phyloP scores from a whole-genome alignment of 2,113 vertebrate genomes.

The Pseudorhombus dupliciocellatus region DNA sequence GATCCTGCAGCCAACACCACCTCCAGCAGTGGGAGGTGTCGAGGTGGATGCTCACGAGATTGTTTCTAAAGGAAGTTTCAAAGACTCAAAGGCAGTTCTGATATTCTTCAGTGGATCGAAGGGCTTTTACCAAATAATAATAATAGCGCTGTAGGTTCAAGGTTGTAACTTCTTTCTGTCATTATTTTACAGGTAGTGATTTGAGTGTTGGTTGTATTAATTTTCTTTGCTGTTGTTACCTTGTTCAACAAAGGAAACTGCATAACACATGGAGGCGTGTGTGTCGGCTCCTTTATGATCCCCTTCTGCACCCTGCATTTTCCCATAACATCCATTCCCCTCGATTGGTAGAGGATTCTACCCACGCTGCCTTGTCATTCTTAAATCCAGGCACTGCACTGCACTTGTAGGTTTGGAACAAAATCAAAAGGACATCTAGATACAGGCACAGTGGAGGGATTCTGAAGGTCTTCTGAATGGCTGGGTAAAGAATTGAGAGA shows the following conservation, averaged over 20 bases:
- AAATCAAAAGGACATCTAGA: not conserved
- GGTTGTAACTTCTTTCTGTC: too few species aligned
- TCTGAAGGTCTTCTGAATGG: constrained; percentile 5
- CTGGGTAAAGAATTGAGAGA: not conserved
- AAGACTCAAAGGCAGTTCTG: not conserved
- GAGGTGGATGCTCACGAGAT: constrained; percentile 7
- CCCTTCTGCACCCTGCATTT: not conserved
- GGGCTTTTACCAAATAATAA: not conserved
- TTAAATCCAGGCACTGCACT: not conserved
- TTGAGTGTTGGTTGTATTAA: too few species aligned
- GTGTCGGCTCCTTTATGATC: not conserved
- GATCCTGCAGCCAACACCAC: constrained; percentile 25
- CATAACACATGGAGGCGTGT: not conserved
- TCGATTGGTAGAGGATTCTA: not conserved
- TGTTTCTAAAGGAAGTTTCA: constrained; percentile 2
- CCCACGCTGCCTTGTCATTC: not conserved
- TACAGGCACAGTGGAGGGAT: not conserved
- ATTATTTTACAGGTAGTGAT: too few species aligned
- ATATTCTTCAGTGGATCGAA: not conserved
- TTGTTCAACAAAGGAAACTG: not conserved
- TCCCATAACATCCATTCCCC: not conserved
- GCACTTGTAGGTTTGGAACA: not conserved
- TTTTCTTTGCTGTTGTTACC: too few species aligned
- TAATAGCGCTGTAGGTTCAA: not conserved
- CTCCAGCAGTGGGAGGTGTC: constrained; percentile 50